Percentiles rank a stretch among this genome's conserved stretches.
These are phyloP conservation scores for Drosophila fuyamai DNA, from an alignment of 1,140 invertebrate species.

Conservation along the genomic window DNA sequence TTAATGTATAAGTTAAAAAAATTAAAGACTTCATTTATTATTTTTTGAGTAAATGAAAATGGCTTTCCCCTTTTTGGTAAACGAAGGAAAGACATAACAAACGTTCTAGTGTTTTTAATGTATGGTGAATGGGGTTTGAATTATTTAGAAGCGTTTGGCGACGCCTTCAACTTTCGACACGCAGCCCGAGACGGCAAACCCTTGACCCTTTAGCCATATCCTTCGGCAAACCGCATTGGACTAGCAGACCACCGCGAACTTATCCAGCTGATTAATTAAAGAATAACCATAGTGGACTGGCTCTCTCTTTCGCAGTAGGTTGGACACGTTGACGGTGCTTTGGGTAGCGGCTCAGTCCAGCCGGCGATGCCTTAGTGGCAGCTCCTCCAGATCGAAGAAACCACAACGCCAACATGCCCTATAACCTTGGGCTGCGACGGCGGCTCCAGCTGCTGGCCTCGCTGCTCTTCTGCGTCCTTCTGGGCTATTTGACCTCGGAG, in stretches of 20 bases:
- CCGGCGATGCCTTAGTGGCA: slow-evolving; percentile 44
- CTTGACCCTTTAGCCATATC: slow-evolving; percentile 12
- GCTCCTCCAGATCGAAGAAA: slow-evolving; percentile 11
- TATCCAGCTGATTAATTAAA: slow-evolving; percentile 40
- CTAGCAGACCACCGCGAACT: slow-evolving; percentile 20
- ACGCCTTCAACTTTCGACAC: slow-evolving; percentile 39
- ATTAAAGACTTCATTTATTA: too few species aligned
- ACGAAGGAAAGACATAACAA: background rate
- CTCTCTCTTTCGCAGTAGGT: background rate
- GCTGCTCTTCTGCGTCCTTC: slow-evolving; percentile 57
- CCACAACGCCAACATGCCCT: slow-evolving; percentile 41
- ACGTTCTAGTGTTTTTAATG: background rate
- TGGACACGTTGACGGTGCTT: background rate
- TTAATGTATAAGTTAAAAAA: too few species aligned
- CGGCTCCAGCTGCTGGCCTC: slow-evolving; percentile 68
- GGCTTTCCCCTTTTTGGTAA: too few species aligned
- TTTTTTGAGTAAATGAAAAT: too few species aligned
- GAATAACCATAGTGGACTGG: slow-evolving; percentile 3
- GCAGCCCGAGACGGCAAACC: slow-evolving; percentile 12
- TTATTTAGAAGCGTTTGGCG: slow-evolving; percentile 20
- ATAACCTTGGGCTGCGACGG: slow-evolving; percentile 46
- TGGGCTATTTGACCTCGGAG: slow-evolving; percentile 73
- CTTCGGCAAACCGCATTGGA: background rate
- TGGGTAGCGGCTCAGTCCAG: slow-evolving; percentile 44
- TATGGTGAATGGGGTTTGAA: slow-evolving; percentile 2